phyloP scores from a whole-genome alignment of 2,113 vertebrate species.

The Bubo blakistoni region DNA sequence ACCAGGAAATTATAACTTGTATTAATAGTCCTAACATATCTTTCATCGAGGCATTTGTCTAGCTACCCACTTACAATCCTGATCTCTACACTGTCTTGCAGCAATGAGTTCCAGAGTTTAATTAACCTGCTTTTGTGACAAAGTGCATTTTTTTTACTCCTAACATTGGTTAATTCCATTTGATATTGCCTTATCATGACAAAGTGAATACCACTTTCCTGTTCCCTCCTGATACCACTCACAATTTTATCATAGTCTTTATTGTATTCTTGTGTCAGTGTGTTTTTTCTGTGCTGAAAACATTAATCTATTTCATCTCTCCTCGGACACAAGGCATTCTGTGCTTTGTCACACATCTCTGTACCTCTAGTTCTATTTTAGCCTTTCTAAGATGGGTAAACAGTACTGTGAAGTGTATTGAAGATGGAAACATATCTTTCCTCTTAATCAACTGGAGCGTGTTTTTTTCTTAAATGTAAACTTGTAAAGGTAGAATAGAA shows the following conservation, averaged over 20 bases:
- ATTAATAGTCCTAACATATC: neutral
- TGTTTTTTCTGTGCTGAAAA: neutral
- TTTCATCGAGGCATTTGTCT: neutral
- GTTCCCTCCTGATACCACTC: neutral
- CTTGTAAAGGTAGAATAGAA: neutral
- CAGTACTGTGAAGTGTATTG: neutral
- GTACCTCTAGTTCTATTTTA: neutral
- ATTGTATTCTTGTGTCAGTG: neutral
- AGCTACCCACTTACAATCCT: neutral
- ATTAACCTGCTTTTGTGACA: neutral
- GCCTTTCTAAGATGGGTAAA: neutral
- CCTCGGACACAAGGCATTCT: neutral
- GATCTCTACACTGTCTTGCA: neutral
- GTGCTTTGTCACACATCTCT: neutral
- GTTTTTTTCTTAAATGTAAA: neutral
- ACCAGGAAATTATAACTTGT: neutral
- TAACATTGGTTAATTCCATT: neutral
- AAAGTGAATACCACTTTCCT: neutral
- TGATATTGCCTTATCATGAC: neutral
- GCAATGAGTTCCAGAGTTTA: neutral
- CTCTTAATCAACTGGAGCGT: neutral
- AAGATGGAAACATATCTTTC: neutral
- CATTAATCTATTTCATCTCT: neutral
- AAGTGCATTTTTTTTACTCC: neutral
- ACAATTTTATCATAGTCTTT: neutral